phyloP scores from a whole-genome alignment of 2,113 vertebrate species.

The Ardeotis arabs region DNA sequence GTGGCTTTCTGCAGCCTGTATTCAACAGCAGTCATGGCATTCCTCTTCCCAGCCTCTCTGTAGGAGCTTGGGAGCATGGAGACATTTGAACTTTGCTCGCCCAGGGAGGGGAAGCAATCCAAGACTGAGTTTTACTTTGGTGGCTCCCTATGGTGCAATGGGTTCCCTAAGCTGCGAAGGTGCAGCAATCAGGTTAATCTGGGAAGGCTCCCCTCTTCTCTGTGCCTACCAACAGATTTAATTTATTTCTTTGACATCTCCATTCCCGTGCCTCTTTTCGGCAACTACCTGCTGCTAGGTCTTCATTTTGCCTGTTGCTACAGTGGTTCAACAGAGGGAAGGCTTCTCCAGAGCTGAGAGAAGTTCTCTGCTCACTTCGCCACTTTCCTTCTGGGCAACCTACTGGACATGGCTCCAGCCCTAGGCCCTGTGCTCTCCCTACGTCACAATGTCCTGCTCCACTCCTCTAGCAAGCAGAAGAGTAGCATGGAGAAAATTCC shows the following conservation, averaged over 20 bases:
- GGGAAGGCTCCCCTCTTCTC: background rate
- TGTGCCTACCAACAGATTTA: background rate
- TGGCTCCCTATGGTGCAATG: background rate
- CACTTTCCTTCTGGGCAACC: background rate
- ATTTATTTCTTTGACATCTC: background rate
- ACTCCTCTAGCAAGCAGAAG: background rate
- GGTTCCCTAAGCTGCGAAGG: background rate
- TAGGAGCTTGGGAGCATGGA: slow-evolving; percentile 11
- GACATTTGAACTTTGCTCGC: background rate
- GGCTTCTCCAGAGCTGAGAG: background rate
- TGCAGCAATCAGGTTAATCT: background rate
- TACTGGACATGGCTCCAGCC: background rate
- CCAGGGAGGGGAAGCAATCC: background rate
- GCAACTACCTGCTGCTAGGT: background rate
- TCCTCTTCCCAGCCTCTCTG: background rate
- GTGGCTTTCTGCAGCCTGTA: background rate
- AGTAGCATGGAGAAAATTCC: background rate
- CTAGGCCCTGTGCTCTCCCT: background rate
- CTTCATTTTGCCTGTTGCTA: background rate
- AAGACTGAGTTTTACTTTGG: background rate
- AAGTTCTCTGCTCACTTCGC: background rate
- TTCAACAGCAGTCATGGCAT: background rate
- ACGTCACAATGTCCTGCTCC: background rate
- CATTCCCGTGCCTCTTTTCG: background rate
- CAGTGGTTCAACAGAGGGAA: background rate